Base-by-base conservation (phyloP, 2,797 vertebrate species). In the Hypotaenidia okinawae region DNA sequence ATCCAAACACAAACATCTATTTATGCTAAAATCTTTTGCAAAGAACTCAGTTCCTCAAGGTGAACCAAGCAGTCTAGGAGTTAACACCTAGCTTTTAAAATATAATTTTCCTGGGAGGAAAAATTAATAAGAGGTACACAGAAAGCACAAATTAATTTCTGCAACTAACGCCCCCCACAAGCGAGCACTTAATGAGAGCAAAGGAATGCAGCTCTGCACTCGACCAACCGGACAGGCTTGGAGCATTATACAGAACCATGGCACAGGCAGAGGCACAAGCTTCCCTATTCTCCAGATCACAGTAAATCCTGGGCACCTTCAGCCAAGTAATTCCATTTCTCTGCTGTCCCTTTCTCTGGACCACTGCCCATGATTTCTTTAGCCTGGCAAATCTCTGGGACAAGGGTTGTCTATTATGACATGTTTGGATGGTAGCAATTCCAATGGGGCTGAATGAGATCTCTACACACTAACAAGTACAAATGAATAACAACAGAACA, bases 401-500 rank as follows among this genome's bases (percentile, higher is more conserved):
- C 79, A 89, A 85, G 75, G 27, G 35, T 9, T 83, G 78, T 94
- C 72, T 92, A 47, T 92, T 95, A 74, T 66, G 78, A 85, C 45
- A 80, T 70, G 62, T 89, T 92, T 93, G 74, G 61, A 89, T 66
- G 32, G 62, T 59, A 69, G 55, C 1, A 3, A 39, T 86, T 90
- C 74, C 88, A 90, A n/a, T 59, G 52, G 35, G 68, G 30, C 43
- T 92, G 84, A 93, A 90, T 84, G 74, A 81, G 58, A 90, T 41
- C 76, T 87, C 86, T 63, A 59, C 61, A 63, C 63, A 45, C 79
- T 91, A 96, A 89, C 58, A 93, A 95, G 59, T 93, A 79, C 61
- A 87, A 89, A 93, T 77, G 64, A 95, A 85, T 80, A 95, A 93
- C 77, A 96, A 76, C 58, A 89, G 59, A 95, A 92, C n/a, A 87